Evolutionary conservation across 2,888 invertebrate genomes (phyloP).

Genomic region (Linnaemya tessellans): DNA sequence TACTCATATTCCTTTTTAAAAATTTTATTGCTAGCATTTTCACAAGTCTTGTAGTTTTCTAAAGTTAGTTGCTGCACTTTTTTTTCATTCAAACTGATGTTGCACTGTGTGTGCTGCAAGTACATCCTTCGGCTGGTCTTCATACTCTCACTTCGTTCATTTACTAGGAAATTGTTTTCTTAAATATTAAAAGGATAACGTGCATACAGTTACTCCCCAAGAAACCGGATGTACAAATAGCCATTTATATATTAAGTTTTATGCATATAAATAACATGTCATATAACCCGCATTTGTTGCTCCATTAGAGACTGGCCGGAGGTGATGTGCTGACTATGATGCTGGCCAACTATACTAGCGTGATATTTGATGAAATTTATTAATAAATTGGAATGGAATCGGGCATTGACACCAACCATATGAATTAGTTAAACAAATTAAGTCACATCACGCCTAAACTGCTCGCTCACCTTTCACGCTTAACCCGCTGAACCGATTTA

Average conservation of each 20-base stretch:
- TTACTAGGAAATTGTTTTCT: background rate
- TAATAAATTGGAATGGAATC: too few species aligned
- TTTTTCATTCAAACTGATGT: constrained; percentile 18
- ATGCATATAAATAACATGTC: background rate
- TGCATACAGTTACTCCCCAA: background rate
- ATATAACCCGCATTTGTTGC: too few species aligned
- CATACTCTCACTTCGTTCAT: background rate
- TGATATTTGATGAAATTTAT: too few species aligned
- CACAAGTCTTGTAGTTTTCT: constrained; percentile 35
- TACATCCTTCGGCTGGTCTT: constrained; percentile 14
- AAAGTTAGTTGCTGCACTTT: background rate
- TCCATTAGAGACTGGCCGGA: background rate
- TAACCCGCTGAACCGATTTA: too few species aligned
- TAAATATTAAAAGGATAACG: background rate
- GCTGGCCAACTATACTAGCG: too few species aligned
- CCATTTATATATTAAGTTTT: background rate
- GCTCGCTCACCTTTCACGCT: too few species aligned
- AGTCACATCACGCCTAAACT: too few species aligned
- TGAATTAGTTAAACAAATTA: too few species aligned
- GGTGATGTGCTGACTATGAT: background rate
- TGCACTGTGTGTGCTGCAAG: constrained; percentile 49
- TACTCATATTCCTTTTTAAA: constrained; percentile 2
- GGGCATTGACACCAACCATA: too few species aligned
- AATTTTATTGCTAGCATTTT: constrained; percentile 49
- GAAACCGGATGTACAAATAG: background rate